phyloP scores from a whole-genome alignment of 2,797 vertebrate species.

The Brotogeris chrysoptera region DNA sequence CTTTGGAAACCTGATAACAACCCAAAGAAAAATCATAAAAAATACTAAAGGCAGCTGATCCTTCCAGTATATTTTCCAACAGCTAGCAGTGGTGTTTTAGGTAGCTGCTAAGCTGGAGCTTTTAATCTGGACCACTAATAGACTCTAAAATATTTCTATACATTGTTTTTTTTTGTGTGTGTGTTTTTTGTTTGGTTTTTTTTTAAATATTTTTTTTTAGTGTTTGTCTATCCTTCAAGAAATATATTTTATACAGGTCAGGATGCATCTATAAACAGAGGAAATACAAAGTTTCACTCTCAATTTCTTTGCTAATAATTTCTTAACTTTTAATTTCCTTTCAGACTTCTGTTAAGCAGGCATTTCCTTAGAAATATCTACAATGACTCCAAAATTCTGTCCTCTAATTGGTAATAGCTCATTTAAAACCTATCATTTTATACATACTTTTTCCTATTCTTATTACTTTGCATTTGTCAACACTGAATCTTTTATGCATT shows the following conservation, averaged over 20 bases:
- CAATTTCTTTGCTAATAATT: neutral
- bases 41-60: neutral
- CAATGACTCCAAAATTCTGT: neutral
- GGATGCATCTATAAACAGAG: neutral
- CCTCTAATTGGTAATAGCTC: neutral
- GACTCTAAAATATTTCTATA: neutral
- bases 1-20: neutral
- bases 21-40: rapidly evolving
- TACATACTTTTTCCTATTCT: neutral
- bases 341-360: neutral
- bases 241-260: neutral
- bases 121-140: neutral
- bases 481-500: neutral
- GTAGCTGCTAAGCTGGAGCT: neutral
- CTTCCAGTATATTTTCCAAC: neutral
- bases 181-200: neutral
- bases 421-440: neutral
- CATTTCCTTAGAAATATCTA: slow-evolving; percentile 3
- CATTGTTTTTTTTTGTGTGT: neutral
- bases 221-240: neutral
- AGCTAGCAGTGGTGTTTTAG: neutral
- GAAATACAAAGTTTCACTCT: neutral
- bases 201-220: neutral
- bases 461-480: neutral
- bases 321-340: neutral